Evolutionary conservation across 2,113 vertebrate genomes (phyloP), one percentile per base, ranked within the genome.

Genomic region (Clarias batrachus): DNA sequence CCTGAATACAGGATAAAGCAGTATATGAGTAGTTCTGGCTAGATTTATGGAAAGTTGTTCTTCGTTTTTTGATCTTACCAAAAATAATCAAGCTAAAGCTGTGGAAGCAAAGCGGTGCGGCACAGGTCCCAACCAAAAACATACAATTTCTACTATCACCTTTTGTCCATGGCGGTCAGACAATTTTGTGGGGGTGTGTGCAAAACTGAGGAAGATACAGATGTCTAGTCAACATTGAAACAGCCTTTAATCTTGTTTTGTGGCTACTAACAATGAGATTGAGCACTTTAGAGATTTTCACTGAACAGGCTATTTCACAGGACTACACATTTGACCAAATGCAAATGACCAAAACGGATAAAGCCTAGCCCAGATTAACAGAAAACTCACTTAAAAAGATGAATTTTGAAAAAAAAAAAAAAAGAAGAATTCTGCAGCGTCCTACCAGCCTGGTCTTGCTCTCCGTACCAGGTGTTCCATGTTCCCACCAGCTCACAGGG

Each of bases 391-490:
- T 33, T 33, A 33, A 33, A 33, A 33, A 33, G 30, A 33, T 33
- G 30, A 33, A 33, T 33, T 33, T 33, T 33, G 30, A 80, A 60
- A 16, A 80, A 33, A 60, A 33, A 33, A 33, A 80, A 60, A 16
- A 80, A 33, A 60, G n/a, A 80, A 33, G n/a, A 80, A 33, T 52
- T 62, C 41, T 82, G 59, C 0, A 0, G n/a, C 27, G 4, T 92
- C 96, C 92, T 96, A 99, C 98, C 98, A 92, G 98, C 97, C 93
- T 99, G 98, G 93, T 99, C 98, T 91, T 99, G 98, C 91, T 99
- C 98, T 92, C 98, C 98, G 87, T 99, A 99, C 98, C 98, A 99
- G 71, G 98, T 99, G 94, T 99, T 99, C 98, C 98, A 99, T 60
- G 97, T 99, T 79, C 98, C 98, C 93, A 99, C 97, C 93, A 99